These are phyloP conservation scores for Lucinisca nassula DNA, from an alignment of 2,888 invertebrate species.

Conservation along the genomic window DNA sequence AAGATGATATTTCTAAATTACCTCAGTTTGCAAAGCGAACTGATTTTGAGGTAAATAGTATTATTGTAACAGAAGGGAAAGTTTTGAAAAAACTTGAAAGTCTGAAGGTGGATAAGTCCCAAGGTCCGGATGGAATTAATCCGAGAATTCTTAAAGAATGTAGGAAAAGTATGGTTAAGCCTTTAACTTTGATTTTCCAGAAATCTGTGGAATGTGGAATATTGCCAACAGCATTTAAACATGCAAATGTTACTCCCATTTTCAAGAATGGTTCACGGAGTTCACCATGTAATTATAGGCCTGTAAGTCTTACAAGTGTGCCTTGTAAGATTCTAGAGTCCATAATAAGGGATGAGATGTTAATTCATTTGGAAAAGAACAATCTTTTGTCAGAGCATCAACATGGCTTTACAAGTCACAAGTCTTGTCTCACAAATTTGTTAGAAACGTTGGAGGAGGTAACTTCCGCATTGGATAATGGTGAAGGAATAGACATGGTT, in stretches of 20 bases:
- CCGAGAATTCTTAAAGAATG: neutral
- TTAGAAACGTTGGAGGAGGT: neutral
- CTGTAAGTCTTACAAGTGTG: neutral
- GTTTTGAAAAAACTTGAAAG: neutral
- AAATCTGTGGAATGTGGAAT: neutral
- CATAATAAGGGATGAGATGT: neutral
- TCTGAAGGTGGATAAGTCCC: neutral
- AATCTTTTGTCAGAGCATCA: neutral
- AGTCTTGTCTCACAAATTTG: neutral
- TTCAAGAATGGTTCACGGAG: neutral
- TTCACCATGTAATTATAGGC: neutral
- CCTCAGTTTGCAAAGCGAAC: neutral
- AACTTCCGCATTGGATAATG: neutral
- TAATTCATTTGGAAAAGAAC: neutral
- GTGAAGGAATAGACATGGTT: neutral
- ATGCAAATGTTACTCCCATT: neutral
- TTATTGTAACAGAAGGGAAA: neutral
- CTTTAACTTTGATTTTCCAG: neutral
- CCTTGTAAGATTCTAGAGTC: neutral
- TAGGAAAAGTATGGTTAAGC: neutral
- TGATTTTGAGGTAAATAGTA: neutral
- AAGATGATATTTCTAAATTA: neutral
- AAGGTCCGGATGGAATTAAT: neutral
- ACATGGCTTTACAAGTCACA: neutral
- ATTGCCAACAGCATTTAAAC: neutral